A percentile compares a stretch with the other conserved stretches of the same genome.
Evolutionary conservation across 2,113 vertebrate genomes (phyloP).

Genomic region (Electrona antarctica): DNA sequence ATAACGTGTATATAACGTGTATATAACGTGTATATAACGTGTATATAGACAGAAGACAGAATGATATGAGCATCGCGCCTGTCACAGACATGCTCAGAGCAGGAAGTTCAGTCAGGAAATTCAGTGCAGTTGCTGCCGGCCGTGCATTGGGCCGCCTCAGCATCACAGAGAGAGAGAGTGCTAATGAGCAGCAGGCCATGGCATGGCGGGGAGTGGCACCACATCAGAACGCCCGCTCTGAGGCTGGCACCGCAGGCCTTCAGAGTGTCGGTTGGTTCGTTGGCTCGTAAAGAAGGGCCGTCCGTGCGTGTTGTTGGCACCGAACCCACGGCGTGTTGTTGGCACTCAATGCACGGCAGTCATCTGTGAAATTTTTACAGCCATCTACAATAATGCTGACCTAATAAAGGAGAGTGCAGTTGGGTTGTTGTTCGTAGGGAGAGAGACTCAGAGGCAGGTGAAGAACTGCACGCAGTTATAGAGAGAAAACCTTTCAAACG

Average conservation of each 20-base stretch:
- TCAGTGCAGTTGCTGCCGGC: no score
- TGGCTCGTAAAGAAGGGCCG: no score
- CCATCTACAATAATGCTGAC: conserved; percentile 59
- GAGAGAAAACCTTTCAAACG: background rate
- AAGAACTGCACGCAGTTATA: background rate
- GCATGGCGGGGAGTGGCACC: conserved; percentile 4
- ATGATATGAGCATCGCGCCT: no score
- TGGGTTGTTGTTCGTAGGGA: conserved; percentile 42
- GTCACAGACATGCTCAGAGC: no score
- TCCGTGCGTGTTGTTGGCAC: conserved; percentile 28
- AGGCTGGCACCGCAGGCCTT: no score
- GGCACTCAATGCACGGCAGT: conserved; percentile 45
- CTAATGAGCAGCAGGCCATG: conserved; percentile 30
- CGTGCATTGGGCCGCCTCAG: no score
- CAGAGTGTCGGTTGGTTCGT: no score
- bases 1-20: no score
- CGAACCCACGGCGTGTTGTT: conserved; percentile 35
- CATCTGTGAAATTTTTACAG: conserved; percentile 70
- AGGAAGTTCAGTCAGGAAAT: no score
- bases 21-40: no score
- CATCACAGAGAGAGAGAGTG: background rate
- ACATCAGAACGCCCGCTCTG: conserved; percentile 2
- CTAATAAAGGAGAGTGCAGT: conserved; percentile 57
- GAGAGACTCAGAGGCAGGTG: background rate
- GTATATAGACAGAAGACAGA: no score